Conservation (phyloP, 2,113 vertebrate genomes). For the Herpetotheres cachinnans region DNA sequence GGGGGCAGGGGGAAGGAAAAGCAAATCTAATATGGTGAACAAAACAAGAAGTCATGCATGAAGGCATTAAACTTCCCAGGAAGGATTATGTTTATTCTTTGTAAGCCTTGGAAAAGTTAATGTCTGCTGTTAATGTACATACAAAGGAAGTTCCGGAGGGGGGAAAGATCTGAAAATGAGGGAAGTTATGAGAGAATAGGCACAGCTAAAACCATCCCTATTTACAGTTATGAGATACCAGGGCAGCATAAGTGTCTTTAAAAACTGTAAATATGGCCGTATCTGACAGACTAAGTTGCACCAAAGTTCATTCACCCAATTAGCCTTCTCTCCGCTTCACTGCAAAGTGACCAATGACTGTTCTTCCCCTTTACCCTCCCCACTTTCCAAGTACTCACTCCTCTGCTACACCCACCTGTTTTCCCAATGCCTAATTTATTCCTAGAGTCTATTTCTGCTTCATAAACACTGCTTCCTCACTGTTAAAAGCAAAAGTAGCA, state of each 20-base stretch:
- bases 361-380: neutral
- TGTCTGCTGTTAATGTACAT: neutral
- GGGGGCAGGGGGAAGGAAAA: neutral
- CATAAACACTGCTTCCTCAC: neutral
- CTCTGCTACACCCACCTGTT: neutral
- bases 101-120: neutral
- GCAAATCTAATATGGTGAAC: neutral
- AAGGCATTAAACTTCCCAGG: neutral
- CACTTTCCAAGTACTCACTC: neutral
- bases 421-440: neutral
- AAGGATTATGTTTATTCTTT: neutral
- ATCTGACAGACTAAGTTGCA: neutral
- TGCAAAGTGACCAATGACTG: neutral
- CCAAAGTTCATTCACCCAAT: neutral
- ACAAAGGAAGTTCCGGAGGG: neutral
- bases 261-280: neutral
- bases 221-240: neutral
- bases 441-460: neutral
- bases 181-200: neutral
- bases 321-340: neutral
- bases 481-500: neutral
- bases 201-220: neutral
- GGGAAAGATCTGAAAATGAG: neutral
- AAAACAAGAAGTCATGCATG: rapidly evolving
- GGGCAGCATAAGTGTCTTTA: neutral